Base-by-base conservation (phyloP, 2,113 vertebrate species). In the Chrysochloris asiatica region DNA sequence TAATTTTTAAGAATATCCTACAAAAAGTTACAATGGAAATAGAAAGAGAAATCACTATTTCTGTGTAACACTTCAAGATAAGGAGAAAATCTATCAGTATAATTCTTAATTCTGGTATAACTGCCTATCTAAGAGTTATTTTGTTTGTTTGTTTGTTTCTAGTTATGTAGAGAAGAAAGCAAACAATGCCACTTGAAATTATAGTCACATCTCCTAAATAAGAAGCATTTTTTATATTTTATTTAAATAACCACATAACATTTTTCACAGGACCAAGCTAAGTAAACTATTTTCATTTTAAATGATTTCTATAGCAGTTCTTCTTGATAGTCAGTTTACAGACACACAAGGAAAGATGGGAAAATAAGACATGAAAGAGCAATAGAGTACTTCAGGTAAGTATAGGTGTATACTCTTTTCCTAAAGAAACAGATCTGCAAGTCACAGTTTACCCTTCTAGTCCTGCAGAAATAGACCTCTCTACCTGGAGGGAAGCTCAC, bases 1-100 rank as follows among this genome's bases (percentile, higher is more conserved):
- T 93, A 83, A 84, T 78, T 93, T 95, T 92, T 10, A 9, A 21
- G 86, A 71, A 54, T 41, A 82, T 8, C 72, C 56, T 72, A 75
- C 48, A 38, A 78, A 88, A 93, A 86, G 59, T 86, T 89, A 79
- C 11, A 83, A 54, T 50, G 28, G 36, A 95, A 94, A 78, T 30
- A 75, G 22, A 92, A 88, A 90, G 81, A 94, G 24, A 94, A 90
- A 82, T 78, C 73, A 72, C 54, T 78, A 48, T 61, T 89, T 84
- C 52, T 92, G 33, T 41, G 41, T 43, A 77, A 24, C 43, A 59
- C 16, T n/a, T 91, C 79, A 67, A 73, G 76, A 76, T 87, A 89
- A 56, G 41, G 36, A 12, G 36, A 77, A 67, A 8, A 14, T 30
- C 41, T 85, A 61, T 41, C 67, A 52, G 38, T 54, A 76, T 0